Evolutionary conservation across 2,113 vertebrate species (phyloP), one percentile per base, ranked within the genome.

Genomic region (Bufo gargarizans): DNA sequence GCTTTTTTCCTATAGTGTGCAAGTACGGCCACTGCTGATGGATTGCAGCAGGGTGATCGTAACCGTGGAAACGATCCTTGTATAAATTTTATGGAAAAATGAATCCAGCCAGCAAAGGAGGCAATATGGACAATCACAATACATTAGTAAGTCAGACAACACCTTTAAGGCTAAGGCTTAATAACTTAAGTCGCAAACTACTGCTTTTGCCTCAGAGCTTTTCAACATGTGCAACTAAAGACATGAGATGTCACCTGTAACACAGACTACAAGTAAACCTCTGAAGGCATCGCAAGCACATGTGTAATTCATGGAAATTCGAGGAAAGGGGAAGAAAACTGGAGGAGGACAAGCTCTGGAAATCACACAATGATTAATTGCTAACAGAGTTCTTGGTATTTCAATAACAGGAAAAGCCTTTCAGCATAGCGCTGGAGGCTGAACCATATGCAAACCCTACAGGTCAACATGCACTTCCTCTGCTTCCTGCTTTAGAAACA

Each of bases 371-470:
- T 93, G 92, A 91, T 90, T 90, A 93, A 93, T 91, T 91, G 92
- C 93, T 93, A 92, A 94, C 94, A 92, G 76, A 93, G 91, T 92
- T 94, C 93, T 92, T 87, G 90, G 90, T 76, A 90, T 91, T 90
- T 93, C 93, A 95, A 94, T 94, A 95, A 95, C 94, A 95, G 95
- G 94, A 95, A 95, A 93, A 92, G 89, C 86, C 89, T 91, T 82
- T 89, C 89, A 88, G 82, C 77, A 82, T 47, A 80, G 78, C 67
- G 56, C 55, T 89, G 49, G 71, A 83, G 79, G 85, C 69, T 65
- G 87, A 84, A 77, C 56, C 77, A 81, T 86, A 86, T 89, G 67
- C 77, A 89, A 86, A 59, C 69, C 83, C 53, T 78, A 86, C 86
- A 86, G 87, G 78, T 88, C 80, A 89, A 86, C 82, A 90, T 89